Conservation (phyloP, 2,113 vertebrate species). For the Uria aalge region DNA sequence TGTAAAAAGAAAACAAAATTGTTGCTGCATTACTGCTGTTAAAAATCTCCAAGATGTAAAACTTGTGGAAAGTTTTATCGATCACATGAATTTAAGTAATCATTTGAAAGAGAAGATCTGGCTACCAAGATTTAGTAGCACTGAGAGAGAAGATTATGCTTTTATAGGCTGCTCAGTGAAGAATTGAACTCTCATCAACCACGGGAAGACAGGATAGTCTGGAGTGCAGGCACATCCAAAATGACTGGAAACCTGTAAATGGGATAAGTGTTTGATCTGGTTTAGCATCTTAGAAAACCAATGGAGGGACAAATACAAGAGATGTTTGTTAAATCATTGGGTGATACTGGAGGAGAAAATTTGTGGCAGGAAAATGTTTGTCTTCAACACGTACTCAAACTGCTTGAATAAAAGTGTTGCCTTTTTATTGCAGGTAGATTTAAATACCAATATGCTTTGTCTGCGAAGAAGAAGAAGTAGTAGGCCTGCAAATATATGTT, state of each 20-base stretch:
- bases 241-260: not conserved
- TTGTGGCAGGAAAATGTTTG: not conserved
- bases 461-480: not conserved
- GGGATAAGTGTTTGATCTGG: not conserved
- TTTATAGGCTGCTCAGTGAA: not conserved
- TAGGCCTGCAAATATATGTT: not conserved
- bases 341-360: not conserved
- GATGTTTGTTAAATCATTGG: not conserved
- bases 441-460: not conserved
- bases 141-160: not conserved
- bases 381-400: not conserved
- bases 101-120: not conserved
- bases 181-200: not conserved
- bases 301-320: not conserved
- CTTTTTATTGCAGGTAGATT: not conserved
- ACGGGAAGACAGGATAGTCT: not conserved
- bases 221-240: not conserved
- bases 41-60: not conserved
- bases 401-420: not conserved
- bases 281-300: not conserved
- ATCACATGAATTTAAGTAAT: not conserved
- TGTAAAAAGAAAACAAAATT: not conserved
- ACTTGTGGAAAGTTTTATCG: not conserved
- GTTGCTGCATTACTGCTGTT: not conserved
- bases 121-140: not conserved